Percentiles rank a stretch among this genome's conserved stretches.
These are phyloP conservation scores for Psephotus haematonotus DNA, from an alignment of 2,113 vertebrate genomes.

Conservation along the genomic window DNA sequence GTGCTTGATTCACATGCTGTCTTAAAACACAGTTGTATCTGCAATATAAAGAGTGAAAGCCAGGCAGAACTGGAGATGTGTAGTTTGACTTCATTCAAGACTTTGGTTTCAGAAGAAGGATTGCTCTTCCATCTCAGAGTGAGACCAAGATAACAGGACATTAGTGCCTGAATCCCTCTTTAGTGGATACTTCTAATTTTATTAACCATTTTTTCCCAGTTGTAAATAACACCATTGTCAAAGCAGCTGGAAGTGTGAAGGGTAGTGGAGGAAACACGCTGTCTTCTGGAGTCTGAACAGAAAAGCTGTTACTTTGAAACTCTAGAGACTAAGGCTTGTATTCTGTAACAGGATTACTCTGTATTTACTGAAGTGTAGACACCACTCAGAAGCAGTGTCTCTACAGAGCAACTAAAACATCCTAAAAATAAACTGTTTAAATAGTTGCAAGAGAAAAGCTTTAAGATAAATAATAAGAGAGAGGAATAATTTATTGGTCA, in stretches of 20 bases:
- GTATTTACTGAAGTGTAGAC: not conserved
- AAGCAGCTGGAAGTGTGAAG: not conserved
- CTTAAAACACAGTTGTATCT: not conserved
- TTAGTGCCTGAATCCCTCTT: not conserved
- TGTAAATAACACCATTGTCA: slow-evolving; percentile 12
- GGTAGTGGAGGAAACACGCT: not conserved
- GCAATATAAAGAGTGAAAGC: not conserved
- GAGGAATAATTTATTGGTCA: not conserved
- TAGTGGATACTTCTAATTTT: slow-evolving; percentile 5
- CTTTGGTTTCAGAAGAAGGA: not conserved
- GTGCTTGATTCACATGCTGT: not conserved
- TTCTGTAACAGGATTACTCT: slow-evolving; percentile 12
- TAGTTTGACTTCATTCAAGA: not conserved
- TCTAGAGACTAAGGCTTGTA: not conserved
- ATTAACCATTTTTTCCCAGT: slow-evolving; percentile 9
- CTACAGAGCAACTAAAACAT: not conserved
- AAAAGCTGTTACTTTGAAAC: slow-evolving; percentile 40
- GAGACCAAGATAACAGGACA: not conserved
- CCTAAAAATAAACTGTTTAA: not conserved
- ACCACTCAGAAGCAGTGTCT: not conserved
- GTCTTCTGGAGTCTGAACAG: not conserved
- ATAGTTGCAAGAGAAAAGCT: not conserved
- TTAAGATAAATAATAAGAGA: not conserved
- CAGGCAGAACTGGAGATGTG: not conserved
- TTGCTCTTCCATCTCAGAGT: not conserved